Evolutionary conservation across 2,888 invertebrate genomes (phyloP).

Genomic region (Pinctada fucata): DNA sequence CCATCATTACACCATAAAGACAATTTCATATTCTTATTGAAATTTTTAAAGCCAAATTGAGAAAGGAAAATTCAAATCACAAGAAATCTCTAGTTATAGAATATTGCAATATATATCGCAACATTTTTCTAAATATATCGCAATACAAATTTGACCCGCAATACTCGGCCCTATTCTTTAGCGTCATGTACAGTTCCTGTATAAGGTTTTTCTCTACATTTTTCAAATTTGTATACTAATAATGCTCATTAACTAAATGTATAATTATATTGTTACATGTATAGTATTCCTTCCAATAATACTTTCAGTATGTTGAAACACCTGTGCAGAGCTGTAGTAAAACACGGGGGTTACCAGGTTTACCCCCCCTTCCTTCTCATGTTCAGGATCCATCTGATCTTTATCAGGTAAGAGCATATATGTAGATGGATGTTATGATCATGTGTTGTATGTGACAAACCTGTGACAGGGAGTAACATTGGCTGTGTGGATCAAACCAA

Average conservation of each 20-base stretch:
- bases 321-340: conserved; percentile 71
- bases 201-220: no score
- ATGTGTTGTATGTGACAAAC: no score
- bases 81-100: no score
- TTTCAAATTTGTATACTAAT: background rate
- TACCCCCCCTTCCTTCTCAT: conserved; percentile 72
- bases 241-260: background rate
- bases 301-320: conserved; percentile 63
- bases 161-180: background rate
- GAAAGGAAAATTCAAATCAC: no score
- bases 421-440: background rate
- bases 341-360: conserved; percentile 71
- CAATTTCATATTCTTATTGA: no score
- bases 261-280: background rate
- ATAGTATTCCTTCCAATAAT: background rate
- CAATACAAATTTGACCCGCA: background rate
- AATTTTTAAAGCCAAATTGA: no score
- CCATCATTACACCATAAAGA: no score
- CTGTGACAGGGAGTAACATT: no score
- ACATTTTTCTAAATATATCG: background rate
- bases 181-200: background rate
- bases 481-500: no score
- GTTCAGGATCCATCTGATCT: conserved; percentile 71
- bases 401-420: conserved; percentile 66
- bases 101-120: no score